Conservation (phyloP, 2,113 vertebrate genomes). For the Lasiurus borealis region DNA sequence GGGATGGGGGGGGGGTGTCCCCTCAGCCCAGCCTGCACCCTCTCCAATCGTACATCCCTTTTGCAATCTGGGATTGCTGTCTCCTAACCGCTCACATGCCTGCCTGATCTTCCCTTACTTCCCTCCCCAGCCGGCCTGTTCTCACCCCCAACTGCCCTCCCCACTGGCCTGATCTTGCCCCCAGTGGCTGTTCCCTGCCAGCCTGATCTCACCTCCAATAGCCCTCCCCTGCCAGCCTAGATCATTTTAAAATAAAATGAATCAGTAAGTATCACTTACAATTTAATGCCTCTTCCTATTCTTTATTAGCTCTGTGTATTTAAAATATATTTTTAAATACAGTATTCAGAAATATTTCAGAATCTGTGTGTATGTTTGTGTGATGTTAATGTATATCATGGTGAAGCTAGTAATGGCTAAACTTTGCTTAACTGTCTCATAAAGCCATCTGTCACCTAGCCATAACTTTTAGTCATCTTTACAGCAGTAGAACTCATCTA, state of each 20-base stretch:
- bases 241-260: constrained; percentile 42
- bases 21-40: too few species aligned
- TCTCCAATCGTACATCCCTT: too few species aligned
- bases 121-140: too few species aligned
- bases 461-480: constrained; percentile 27
- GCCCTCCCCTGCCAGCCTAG: background rate
- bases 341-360: background rate
- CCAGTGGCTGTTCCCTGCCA: too few species aligned
- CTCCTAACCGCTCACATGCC: too few species aligned
- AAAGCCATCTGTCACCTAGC: background rate
- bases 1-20: too few species aligned
- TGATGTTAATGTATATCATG: background rate
- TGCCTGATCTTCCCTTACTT: too few species aligned
- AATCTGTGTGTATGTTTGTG: background rate
- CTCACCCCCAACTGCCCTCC: too few species aligned
- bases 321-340: background rate
- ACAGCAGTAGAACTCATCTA: background rate
- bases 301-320: background rate
- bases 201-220: too few species aligned
- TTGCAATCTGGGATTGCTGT: too few species aligned
- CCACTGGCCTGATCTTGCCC: too few species aligned
- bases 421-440: background rate
- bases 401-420: background rate
- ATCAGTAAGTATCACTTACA: background rate
- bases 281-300: background rate